Percentiles rank a stretch among this genome's conserved stretches.
Conservation (phyloP, 1,140 invertebrate species). For the Aphaenogaster rudis region DNA sequence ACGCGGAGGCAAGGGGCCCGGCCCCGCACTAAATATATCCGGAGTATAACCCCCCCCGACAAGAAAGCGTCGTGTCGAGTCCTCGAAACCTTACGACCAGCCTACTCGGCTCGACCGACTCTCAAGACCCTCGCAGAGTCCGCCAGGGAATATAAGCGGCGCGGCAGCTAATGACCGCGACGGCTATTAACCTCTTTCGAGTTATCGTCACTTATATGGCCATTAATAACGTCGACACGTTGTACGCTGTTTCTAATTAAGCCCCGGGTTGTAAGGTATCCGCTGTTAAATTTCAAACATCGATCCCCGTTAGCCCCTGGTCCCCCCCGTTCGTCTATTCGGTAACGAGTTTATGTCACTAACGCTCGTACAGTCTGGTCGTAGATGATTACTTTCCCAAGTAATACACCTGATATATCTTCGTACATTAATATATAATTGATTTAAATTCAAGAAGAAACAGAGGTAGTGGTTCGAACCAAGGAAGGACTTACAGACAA, state of each 20-base stretch:
- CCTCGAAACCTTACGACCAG: constrained; percentile 29
- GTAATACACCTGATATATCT: background rate
- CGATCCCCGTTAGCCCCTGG: background rate
- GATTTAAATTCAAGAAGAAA: background rate
- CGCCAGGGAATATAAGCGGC: constrained; percentile 1
- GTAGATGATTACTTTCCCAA: background rate
- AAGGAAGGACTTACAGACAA: too few species aligned
- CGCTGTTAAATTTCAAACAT: background rate
- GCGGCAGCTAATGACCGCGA: constrained; percentile 7
- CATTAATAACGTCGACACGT: constrained; percentile 23
- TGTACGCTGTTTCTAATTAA: constrained; percentile 33
- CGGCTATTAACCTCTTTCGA: constrained; percentile 38
- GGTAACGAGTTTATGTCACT: background rate
- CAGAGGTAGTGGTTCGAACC: too few species aligned
- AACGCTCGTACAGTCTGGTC: background rate
- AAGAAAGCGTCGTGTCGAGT: constrained; percentile 35
- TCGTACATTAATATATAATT: background rate
- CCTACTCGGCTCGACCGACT: constrained; percentile 3
- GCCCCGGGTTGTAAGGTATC: background rate
- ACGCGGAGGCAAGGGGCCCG: constrained; percentile 17
- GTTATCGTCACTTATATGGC: constrained; percentile 35
- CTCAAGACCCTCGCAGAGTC: background rate
- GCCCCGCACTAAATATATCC: constrained; percentile 61
- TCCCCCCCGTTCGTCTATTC: background rate
- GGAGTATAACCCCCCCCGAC: constrained; percentile 25